Evolutionary conservation across 1,140 invertebrate species (phyloP).

Genomic region (Nomia melanderi): DNA sequence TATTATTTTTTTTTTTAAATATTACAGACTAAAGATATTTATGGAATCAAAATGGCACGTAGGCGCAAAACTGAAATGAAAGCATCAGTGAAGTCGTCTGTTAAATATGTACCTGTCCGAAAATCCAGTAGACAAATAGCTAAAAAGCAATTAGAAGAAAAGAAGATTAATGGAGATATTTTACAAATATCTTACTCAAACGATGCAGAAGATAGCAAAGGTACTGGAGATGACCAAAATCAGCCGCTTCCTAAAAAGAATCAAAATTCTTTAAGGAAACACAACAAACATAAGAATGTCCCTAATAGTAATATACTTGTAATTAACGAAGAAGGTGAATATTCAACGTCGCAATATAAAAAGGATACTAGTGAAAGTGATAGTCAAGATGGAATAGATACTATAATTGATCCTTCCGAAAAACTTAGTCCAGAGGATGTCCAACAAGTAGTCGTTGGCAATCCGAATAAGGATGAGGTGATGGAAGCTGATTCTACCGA

Average conservation of each 20-base stretch:
- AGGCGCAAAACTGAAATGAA: conserved; percentile 71
- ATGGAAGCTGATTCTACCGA: conserved; percentile 45
- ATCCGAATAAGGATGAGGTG: conserved; percentile 36
- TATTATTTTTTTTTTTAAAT: conserved; percentile 15
- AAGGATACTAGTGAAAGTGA: conserved; percentile 61
- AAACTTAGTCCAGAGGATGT: conserved; percentile 65
- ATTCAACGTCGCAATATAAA: conserved; percentile 50
- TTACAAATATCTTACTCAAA: conserved; percentile 48
- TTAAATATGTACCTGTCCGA: conserved; percentile 69
- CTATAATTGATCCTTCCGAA: conserved; percentile 32
- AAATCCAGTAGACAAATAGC: conserved; percentile 76
- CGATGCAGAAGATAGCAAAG: conserved; percentile 55
- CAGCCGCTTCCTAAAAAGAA: conserved; percentile 55
- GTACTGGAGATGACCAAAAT: conserved; percentile 52
- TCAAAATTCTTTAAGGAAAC: conserved; percentile 61
- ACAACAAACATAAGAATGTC: conserved; percentile 51
- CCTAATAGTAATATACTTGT: conserved; percentile 54
- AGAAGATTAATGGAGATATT: conserved; percentile 67
- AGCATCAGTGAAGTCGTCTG: conserved; percentile 61
- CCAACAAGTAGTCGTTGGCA: conserved; percentile 61
- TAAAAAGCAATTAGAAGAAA: conserved; percentile 72
- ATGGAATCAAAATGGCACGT: conserved; percentile 70
- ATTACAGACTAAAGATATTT: conserved; percentile 59
- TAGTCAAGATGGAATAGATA: conserved; percentile 61
- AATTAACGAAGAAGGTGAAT: conserved; percentile 42